Evolutionary conservation across 2,113 vertebrate species (phyloP), one percentile per base, ranked within the genome.

Genomic region (Gavia stellata): DNA sequence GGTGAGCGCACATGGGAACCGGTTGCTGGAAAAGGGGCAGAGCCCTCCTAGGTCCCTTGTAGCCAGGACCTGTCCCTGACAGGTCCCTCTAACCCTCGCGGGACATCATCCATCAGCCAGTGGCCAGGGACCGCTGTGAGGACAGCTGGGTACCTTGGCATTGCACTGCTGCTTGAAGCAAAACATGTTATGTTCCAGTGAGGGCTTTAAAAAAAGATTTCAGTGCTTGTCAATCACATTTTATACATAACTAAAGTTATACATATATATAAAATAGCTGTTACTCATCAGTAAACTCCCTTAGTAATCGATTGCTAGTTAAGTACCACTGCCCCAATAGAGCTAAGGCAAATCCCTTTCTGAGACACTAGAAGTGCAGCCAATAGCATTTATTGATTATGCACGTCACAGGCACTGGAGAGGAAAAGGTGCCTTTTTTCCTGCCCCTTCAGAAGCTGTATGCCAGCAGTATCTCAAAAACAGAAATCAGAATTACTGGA

Each of bases 271-370:
- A 80, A 56, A 94, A 81, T 19, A 59, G 49, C 50, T 72, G 29
- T 70, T 84, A 50, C 53, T 72, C 47, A 29, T 65, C 68, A 81
- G 61, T 53, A 62, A 87, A 66, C 20, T 72, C 70, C 45, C 45
- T 61, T 83, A 83, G 91, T 88, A 90, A 94, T 95, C 91, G 88
- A 92, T 83, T 73, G 79, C 34, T 96, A 90, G 92, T 96, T 95
- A 94, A 97, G 79, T 90, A 93, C 56, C 87, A 16, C 28, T 84
- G 75, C 79, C 72, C 72, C 47, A 26, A 38, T 14, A 74, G 71
- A 47, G 77, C 73, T 91, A 67, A 87, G 89, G 78, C 31, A 93
- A 90, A 90, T 45, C 68, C 52, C 45, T 88, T 83, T 58, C 15
- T 49, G 63, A 94, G 75, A 53, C 81, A 23, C 50, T 28, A 5